Evolutionary conservation across 2,797 vertebrate species (phyloP), one percentile per base, ranked within the genome.

Genomic region (Microctenopoma lineatum): DNA sequence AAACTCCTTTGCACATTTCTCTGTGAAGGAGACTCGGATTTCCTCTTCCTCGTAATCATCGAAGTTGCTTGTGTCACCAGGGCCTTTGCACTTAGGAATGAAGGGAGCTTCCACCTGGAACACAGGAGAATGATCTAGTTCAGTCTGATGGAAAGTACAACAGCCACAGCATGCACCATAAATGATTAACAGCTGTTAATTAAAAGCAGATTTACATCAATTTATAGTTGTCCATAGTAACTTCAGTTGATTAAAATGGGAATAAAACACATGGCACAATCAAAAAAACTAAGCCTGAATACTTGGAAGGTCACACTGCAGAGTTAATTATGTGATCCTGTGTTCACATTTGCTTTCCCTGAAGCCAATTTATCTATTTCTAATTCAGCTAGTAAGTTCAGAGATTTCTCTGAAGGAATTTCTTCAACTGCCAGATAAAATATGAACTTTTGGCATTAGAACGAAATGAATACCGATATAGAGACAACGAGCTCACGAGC

Each of bases 21-120:
- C 96, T 65, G 94, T 96, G 92, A 97, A 93, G 86, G 96, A 98
- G 81, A 98, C 94, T 86, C 95, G 82, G 92, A 98, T 96, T 84
- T 97, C 96, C 86, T 98, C 97, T 83, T 98, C 97, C 70, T 98
- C 96, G 51, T 98, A 98, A 90, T 98, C 97, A 3, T 98, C 96
- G 38, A 98, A 98, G 94, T 98, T 98, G 95, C 96, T 98, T 9
- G 96, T 97, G 93, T 98, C 96, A 1, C 97, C 96, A 0, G 97
- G 95, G 83, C 96, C 97, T 95, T 97, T 97, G 92, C 95, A 97
- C 93, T 98, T 97, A 44, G 97, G 97, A 90, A 97, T 97, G 91
- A 98, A 98, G 65, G 97, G 97, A 73, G 97, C 96, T 89, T 98
- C 96, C 85, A 97, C 95, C 95, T 96, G 84, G 41, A 87, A 89